These are phyloP conservation scores for Melanogrammus aeglefinus DNA, from an alignment of 2,797 vertebrate species.

Conservation along the genomic window DNA sequence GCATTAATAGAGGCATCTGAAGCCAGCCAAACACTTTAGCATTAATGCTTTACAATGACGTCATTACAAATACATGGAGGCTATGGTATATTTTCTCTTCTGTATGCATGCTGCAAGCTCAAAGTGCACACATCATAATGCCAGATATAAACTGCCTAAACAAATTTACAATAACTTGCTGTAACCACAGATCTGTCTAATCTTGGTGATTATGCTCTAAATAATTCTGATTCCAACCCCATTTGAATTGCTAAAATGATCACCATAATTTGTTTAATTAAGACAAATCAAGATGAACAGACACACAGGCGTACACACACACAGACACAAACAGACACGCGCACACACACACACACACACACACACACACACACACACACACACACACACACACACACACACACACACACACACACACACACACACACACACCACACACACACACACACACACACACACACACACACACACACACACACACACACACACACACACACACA, in stretches of 20 bases:
- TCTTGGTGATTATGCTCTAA: background rate
- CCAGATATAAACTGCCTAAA: background rate
- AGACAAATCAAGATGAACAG: background rate
- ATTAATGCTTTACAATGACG: background rate
- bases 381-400: conserved; percentile 21
- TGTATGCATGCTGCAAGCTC: background rate
- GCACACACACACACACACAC: conserved; percentile 5
- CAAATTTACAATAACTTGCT: background rate
- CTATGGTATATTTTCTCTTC: background rate
- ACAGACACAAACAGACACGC: too few relatives aligned
- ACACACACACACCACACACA: conserved; percentile 4
- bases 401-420: conserved; percentile 10
- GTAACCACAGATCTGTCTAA: background rate
- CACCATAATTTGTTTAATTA: conserved; percentile 16
- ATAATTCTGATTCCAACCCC: conserved; percentile 13
- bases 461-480: conserved; percentile 5
- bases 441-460: conserved; percentile 6
- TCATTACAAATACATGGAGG: background rate
- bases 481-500: conserved; percentile 20
- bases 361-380: background rate
- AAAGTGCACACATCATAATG: background rate
- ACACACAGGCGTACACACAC: conserved; percentile 1
- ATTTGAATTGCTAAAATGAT: conserved; percentile 23
- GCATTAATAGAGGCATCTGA: background rate
- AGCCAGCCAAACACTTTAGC: background rate